These are phyloP conservation scores for Drosophila equinoxialis DNA, from an alignment of 1,140 invertebrate species.

Conservation along the genomic window DNA sequence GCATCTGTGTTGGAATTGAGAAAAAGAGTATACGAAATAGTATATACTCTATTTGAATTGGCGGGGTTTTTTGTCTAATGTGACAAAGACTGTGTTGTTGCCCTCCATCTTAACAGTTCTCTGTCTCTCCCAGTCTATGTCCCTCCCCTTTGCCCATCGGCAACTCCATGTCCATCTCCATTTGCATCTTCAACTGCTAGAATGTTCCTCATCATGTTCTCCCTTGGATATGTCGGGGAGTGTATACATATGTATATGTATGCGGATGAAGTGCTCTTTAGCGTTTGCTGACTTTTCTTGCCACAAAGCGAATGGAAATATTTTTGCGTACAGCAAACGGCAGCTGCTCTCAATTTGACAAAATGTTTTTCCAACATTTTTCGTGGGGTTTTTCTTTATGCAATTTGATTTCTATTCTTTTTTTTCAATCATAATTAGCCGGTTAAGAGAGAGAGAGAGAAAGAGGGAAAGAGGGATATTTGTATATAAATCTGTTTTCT, in stretches of 20 bases:
- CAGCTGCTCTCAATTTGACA: conserved; percentile 71
- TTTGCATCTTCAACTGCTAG: conserved; percentile 5
- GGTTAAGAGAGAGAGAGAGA: neutral
- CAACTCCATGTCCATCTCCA: conserved; percentile 1
- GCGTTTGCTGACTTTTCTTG: conserved; percentile 75
- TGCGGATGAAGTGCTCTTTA: conserved; percentile 66
- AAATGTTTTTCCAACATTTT: conserved; percentile 26
- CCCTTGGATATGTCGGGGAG: conserved; percentile 47
- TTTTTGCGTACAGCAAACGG: conserved; percentile 30
- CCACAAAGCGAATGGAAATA: conserved; percentile 14
- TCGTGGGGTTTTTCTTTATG: neutral
- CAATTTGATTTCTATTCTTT: neutral
- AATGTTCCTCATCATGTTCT: conserved; percentile 23
- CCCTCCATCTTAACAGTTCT: too few relatives aligned
- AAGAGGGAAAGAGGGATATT: neutral
- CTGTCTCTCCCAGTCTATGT: neutral
- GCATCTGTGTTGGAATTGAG: too few relatives aligned
- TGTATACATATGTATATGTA: neutral
- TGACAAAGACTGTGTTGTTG: conserved; percentile 7
- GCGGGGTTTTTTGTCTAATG: conserved; percentile 3
- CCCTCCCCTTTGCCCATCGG: neutral
- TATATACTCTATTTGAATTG: neutral
- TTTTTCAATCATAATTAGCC: conserved; percentile 48
- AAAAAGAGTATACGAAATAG: too few relatives aligned
- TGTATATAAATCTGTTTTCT: neutral